Base-by-base conservation (phyloP, 2,888 invertebrate genomes). In the Drosophila meridionalis region DNA sequence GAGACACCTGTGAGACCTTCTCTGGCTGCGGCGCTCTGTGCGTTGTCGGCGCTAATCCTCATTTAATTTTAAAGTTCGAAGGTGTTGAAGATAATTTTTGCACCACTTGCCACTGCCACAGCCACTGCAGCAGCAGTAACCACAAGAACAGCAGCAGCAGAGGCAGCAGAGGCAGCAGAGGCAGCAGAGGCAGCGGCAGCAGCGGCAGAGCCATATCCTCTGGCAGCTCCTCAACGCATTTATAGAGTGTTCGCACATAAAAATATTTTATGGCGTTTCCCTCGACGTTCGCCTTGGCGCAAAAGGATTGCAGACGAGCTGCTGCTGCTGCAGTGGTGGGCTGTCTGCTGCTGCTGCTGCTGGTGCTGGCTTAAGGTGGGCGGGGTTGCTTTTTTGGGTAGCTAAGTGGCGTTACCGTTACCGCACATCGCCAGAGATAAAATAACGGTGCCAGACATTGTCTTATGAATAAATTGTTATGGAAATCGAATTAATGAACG, bases 391-490 rank as follows among this genome's bases (percentile, higher is more conserved):
- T 52, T 28, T 47, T 62, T 72, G 69, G 73, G 73, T 74, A 76
- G 81, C 82, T 88, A 91, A 90, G 86, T 89, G 89, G 90, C 92
- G 86, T 86, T 90, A 92, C 92, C 92, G 86, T 86, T 90, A 92
- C 92, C 90, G 90, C 90, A 87, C 87, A 91, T 89, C 89, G 91
- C 91, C 90, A 92, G 91, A 74, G 92, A 92, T 92, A 92, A 92
- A 91, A 92, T 92, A 91, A 93, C 92, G 92, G 91, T 92, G 91
- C 92, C 92, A 93, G 93, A 93, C 93, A 93, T 92, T 92, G 93
- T 92, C 93, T 93, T 93, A 93, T 93, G 93, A 93, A 93, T 93
- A 93, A 93, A 93, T 93, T 93, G 93, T 93, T 93, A 93, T 93
- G 93, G 93, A 93, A 93, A 93, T 93, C 93, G 93, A 93, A 93